Base-by-base conservation (phyloP, 2,888 invertebrate species). In the Neoaliturus tenellus region DNA sequence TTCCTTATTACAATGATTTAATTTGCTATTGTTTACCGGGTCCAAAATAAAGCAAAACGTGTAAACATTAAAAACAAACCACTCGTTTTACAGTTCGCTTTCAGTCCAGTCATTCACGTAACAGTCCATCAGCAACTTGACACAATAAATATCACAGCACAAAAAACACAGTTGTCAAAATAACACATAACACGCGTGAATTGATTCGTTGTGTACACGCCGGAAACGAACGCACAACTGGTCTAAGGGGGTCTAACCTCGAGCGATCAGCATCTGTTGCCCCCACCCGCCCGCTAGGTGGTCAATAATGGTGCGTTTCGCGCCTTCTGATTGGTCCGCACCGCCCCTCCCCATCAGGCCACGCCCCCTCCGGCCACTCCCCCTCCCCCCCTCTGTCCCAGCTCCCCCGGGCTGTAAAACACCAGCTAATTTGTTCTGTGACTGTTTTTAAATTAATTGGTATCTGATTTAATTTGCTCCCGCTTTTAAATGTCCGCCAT, bases 381-480 rank as follows among this genome's bases (percentile, higher is more conserved):
- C 28, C 75, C 58, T 39, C 84, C 41, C 20, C 82, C 48, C 83
- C 82, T 83, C 39, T 17, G 6, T n/a, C n/a, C 31, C 78, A n/a
- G 10, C 23, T 48, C 33, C 78, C 33, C 35, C 55, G 55, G 28
- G 31, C 35, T 35, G 48, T 75, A 48, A 48, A 55, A 78, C 78
- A 78, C 78, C 78, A 82, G 35, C 71, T 82, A 82, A 82, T 82
- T 82, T 82, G 82, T 82, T 55, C 69, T 55, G 67, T 51, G 82
- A 73, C 73, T 82, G 51, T 82, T 73, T 73, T 73, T 51, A 73
- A 82, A 82, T 82, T 82, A 82, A 82, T 82, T 82, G 82, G 35
- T 71, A 73, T 73, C 73, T 82, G 82, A 82, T 82, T 82, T 82
- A 82, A 82, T 82, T 82, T 82, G 69, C 71, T 71, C 71, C 51